Evolutionary conservation across 2,797 vertebrate species (phyloP), one percentile per base, ranked within the genome.

Genomic region (Halcyon smyrnensis): DNA sequence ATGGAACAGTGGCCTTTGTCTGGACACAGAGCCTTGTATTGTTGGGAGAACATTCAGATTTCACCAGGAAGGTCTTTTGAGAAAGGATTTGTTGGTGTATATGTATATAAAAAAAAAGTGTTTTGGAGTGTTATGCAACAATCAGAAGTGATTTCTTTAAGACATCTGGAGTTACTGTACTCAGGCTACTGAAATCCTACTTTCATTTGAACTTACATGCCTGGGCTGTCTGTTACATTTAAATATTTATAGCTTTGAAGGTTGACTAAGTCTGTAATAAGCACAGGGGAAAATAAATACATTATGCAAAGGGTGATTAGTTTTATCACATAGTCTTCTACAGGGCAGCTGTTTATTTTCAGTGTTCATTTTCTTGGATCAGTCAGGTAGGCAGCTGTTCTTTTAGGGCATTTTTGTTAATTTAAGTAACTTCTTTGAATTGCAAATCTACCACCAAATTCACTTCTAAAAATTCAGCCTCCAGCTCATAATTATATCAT

Each of bases 311-410:
- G 69, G 75, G 79, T 97, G 92, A 97, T 98, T 95, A 97, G 71
- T 95, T 97, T 97, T 96, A 93, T 91, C 86, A 93, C 87, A 84
- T 68, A 91, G 53, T 91, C 76, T 93, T 97, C 95, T 84, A 96
- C 36, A 93, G 83, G 93, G 87, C 87, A 97, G 88, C 87, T 97
- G 92, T 94, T 97, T 97, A 95, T 96, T 98, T 97, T 96, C 95
- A 96, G 41, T 84, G 71, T 97, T 97, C 85, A 75, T 96, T 97
- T 97, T 96, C 94, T 96, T 97, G 91, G 79, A 96, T 96, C 82
- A 93, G 57, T 96, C 95, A 97, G 92, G 90, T 96, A 97, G 89
- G 95, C 90, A 97, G 92, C 79, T 97, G 93, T 95, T 95, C 93
- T 97, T 97, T 96, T 84, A 95, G 85, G 90, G 81, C 68, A 96